phyloP scores from a whole-genome alignment of 1,140 invertebrate species.

The Drosophila auraria region DNA sequence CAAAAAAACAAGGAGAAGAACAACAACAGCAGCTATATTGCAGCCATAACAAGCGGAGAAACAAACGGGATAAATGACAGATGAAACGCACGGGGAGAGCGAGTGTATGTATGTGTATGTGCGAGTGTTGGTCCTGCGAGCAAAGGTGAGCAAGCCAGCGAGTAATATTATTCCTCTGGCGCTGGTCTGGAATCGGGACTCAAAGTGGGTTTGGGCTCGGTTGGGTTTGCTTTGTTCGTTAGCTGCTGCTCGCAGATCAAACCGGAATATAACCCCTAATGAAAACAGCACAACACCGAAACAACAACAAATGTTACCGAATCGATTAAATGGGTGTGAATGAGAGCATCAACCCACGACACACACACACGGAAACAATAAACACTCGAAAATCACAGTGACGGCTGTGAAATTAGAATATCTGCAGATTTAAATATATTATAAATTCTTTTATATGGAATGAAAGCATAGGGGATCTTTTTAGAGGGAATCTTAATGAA shows the following conservation, averaged over 20 bases:
- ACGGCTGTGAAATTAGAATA: conserved; percentile 6
- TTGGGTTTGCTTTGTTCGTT: conserved; percentile 36
- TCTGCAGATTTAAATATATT: neutral
- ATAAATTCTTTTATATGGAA: neutral
- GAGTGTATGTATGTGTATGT: conserved; percentile 18
- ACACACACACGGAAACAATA: neutral
- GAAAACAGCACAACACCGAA: conserved; percentile 58
- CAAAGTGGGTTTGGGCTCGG: conserved; percentile 34
- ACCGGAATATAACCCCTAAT: conserved; percentile 82
- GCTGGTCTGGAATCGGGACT: conserved; percentile 38
- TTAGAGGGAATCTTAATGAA: too few relatives aligned
- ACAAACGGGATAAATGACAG: conserved; percentile 64
- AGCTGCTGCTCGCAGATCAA: conserved; percentile 65
- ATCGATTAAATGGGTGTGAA: conserved; percentile 72
- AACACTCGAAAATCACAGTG: conserved; percentile 1
- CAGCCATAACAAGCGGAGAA: conserved; percentile 45
- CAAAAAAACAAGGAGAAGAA: conserved; percentile 27
- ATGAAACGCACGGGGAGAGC: conserved; percentile 67
- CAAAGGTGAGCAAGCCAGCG: conserved; percentile 54
- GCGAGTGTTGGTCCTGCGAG: conserved; percentile 27
- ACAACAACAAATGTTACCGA: conserved; percentile 72
- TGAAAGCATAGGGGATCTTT: too few relatives aligned
- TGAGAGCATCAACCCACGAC: neutral
- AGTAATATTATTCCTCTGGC: conserved; percentile 33
- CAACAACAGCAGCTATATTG: conserved; percentile 18